Evolutionary conservation across 2,797 vertebrate genomes (phyloP), one percentile per base, ranked within the genome.

Genomic region (Saxicola maurus): DNA sequence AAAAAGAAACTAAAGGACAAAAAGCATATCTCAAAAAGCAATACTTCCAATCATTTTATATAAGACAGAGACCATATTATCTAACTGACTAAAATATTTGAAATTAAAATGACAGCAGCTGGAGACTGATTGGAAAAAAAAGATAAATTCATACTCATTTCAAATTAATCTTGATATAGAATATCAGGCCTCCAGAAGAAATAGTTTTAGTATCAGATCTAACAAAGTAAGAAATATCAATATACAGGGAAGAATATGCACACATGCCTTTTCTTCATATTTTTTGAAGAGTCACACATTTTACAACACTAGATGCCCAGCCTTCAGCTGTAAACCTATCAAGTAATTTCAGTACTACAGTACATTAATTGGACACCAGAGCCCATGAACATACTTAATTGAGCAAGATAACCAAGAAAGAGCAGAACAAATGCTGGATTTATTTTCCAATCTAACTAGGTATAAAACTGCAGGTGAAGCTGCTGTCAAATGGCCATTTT

Each of bases 361-460:
- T 43, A 72, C 1, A 0, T 11, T 78, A 45, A 11, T 31, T 0
- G 1, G 45, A 55, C 21, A 24, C 14, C 18, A 62, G n/a, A 74
- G 31, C 49, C 28, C 19, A 35, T 3, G 8, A 55, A 38, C 35
- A 40, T 6, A 30, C 10, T 21, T 65, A 18, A 25, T 31, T 30
- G 62, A 52, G 23, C 28, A 57, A 71, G 6, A 46, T 25, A 37
- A 55, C 4, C 14, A 83, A 65, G 19, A 43, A 73, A 76, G 27
- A 57, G 2, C 7, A 71, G 24, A 83, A 66, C 3, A 74, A 52
- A 67, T 56, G 7, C 8, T 68, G 30, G 13, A n/a, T 75, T 68
- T 51, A 20, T 75, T 68, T 81, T 33, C 23, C 24, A 27, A 1
- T 72, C 7, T 64, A 57, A 62, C 5, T 6, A 59, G 53, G 69